Percentiles rank a stretch among this genome's conserved stretches.
phyloP scores from a whole-genome alignment of 1,140 invertebrate genomes.

The Amyelois transitella region DNA sequence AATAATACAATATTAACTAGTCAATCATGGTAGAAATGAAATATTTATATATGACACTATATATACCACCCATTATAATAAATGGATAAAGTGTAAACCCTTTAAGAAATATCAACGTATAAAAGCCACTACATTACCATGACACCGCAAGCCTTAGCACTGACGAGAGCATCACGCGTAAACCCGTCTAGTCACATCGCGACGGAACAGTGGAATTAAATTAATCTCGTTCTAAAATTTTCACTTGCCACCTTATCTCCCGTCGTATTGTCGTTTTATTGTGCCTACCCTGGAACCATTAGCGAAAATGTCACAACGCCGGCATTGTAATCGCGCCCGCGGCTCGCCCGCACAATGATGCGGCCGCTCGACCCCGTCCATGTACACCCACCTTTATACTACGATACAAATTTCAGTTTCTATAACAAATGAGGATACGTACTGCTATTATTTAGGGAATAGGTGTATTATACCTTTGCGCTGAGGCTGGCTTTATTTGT shows the following conservation, averaged over 20 bases:
- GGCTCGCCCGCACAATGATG: conserved; percentile 57
- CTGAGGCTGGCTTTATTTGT: not conserved
- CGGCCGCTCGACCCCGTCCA: conserved; percentile 51
- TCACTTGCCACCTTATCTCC: conserved; percentile 71
- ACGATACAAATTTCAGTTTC: conserved; percentile 59
- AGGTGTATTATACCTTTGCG: conserved; percentile 10
- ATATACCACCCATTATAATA: no score
- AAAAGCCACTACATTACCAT: no score
- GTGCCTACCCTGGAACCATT: conserved; percentile 71
- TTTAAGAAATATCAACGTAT: no score
- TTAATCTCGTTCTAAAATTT: conserved; percentile 70
- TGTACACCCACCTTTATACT: conserved; percentile 15
- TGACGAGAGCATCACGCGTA: conserved; percentile 4
- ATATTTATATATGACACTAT: not conserved
- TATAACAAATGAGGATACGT: conserved; percentile 53
- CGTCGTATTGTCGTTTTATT: conserved; percentile 71
- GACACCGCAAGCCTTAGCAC: conserved; percentile 17
- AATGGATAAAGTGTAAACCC: no score
- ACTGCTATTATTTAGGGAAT: conserved; percentile 32
- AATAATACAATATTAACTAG: no score
- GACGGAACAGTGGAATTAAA: conserved; percentile 39
- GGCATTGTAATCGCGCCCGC: conserved; percentile 65
- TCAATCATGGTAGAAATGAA: not conserved
- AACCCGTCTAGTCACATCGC: conserved; percentile 20
- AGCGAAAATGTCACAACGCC: conserved; percentile 69